phyloP scores from a whole-genome alignment of 2,888 invertebrate genomes.

The Myathropa florea region DNA sequence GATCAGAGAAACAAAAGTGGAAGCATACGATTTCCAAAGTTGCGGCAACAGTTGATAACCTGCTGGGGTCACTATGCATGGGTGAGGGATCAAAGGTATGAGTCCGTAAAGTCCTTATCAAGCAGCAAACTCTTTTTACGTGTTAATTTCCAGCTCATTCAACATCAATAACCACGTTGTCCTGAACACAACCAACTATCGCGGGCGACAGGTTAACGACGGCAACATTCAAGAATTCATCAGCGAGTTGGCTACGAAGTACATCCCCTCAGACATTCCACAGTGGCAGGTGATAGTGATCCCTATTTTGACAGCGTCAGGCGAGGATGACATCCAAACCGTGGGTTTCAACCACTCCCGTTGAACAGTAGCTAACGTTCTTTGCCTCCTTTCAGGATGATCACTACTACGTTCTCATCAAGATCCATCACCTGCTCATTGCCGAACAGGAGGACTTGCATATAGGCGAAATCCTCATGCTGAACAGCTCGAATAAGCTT shows the following conservation, averaged over 20 bases:
- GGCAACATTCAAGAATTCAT: slow-evolving; percentile 90
- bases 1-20: slow-evolving; percentile 83
- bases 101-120: background rate
- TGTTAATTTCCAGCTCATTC: slow-evolving; percentile 74
- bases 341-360: slow-evolving; percentile 37
- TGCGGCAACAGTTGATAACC: slow-evolving; percentile 85
- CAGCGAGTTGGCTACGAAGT: slow-evolving; percentile 89
- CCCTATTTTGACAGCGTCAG: slow-evolving; percentile 78
- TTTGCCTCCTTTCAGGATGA: slow-evolving; percentile 72
- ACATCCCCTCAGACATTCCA: slow-evolving; percentile 86
- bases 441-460: slow-evolving; percentile 87
- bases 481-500: slow-evolving; percentile 77
- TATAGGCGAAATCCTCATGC: slow-evolving; percentile 87
- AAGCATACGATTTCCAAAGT: slow-evolving; percentile 84
- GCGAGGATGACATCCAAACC: slow-evolving; percentile 39
- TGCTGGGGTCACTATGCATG: slow-evolving; percentile 91
- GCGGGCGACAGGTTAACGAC: slow-evolving; percentile 87
- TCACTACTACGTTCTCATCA: slow-evolving; percentile 85
- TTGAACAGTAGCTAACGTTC: background rate
- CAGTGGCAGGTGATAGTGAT: slow-evolving; percentile 92
- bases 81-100: slow-evolving; percentile 81
- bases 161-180: slow-evolving; percentile 87
- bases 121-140: background rate
- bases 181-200: slow-evolving; percentile 84
- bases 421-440: slow-evolving; percentile 89